Conservation (phyloP, 2,113 vertebrate species). For the Phasianus colchicus region DNA sequence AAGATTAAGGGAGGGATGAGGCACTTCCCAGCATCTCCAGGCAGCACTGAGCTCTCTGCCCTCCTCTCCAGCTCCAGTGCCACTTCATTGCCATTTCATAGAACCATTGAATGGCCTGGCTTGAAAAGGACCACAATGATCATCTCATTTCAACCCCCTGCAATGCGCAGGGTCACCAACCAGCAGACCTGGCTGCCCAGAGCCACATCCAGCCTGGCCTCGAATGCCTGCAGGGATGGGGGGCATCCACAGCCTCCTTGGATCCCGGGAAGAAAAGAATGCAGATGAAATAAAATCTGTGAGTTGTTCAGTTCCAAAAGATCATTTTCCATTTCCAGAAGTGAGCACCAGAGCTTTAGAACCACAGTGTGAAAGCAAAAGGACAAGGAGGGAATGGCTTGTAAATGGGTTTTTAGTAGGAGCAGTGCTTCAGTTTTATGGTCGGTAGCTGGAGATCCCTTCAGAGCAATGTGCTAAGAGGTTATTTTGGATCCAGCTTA, state of each 20-base stretch:
- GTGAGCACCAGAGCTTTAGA: background rate
- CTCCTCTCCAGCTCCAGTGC: background rate
- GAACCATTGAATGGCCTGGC: too few species aligned
- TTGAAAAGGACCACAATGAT: too few species aligned
- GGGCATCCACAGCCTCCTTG: background rate
- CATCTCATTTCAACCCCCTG: too few species aligned
- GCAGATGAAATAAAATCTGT: background rate
- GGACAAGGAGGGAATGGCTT: background rate
- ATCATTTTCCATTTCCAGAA: background rate
- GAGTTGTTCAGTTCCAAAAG: background rate
- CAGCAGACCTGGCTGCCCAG: too few species aligned
- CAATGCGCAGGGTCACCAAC: too few species aligned
- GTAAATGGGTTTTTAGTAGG: background rate
- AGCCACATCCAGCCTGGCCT: too few species aligned
- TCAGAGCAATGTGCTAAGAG: constrained; percentile 24
- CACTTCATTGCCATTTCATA: background rate
- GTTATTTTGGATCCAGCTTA: constrained; percentile 1
- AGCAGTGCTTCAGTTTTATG: background rate
- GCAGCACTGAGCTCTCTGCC: background rate
- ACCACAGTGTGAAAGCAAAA: rapidly evolving
- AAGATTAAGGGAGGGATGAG: background rate
- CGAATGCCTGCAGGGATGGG: too few species aligned
- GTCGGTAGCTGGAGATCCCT: constrained; percentile 25
- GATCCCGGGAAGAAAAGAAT: background rate
- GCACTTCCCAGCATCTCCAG: background rate